A percentile compares a stretch with the other conserved stretches of the same genome.
Evolutionary conservation across 2,888 invertebrate species (phyloP).

Genomic region (Drosophila bunnanda): DNA sequence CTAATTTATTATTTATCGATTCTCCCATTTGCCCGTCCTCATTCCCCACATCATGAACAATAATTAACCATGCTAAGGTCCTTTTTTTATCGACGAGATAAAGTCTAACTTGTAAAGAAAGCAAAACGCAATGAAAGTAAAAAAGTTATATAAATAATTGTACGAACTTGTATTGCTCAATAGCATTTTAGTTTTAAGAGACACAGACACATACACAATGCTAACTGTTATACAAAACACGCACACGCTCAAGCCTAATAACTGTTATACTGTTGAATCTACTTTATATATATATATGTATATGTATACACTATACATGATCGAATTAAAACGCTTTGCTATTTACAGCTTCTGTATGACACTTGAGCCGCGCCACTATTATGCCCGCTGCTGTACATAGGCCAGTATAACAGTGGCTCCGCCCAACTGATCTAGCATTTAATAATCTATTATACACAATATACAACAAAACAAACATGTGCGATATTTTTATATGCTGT

Average conservation of each 20-base stretch:
- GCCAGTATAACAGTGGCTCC: conserved; percentile 10
- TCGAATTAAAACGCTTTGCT: conserved; percentile 25
- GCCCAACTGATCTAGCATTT: conserved; percentile 27
- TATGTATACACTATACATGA: conserved; percentile 34
- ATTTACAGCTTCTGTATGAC: conserved; percentile 35
- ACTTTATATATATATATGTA: conserved; percentile 51
- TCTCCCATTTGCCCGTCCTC: conserved; percentile 5
- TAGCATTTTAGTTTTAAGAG: conserved; percentile 63
- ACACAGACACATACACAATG: conserved; percentile 15
- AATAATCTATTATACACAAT: conserved; percentile 15
- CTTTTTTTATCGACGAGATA: conserved; percentile 51
- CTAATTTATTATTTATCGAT: conserved; percentile 66
- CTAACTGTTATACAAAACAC: conserved; percentile 48
- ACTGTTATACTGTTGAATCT: conserved; percentile 65
- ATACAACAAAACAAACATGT: conserved; percentile 17
- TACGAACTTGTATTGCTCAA: conserved; percentile 59
- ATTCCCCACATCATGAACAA: conserved; percentile 30
- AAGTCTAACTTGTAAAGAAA: conserved; percentile 66
- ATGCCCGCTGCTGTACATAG: neutral
- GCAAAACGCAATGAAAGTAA: conserved; percentile 24
- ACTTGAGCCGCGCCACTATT: conserved; percentile 13
- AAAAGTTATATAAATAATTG: conserved; percentile 5
- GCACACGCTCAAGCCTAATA: conserved; percentile 38
- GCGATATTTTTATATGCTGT: conserved; percentile 35
- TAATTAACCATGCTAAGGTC: conserved; percentile 23